Base-by-base conservation (phyloP, 2,888 invertebrate genomes). In the Ceratothoa steindachneri region DNA sequence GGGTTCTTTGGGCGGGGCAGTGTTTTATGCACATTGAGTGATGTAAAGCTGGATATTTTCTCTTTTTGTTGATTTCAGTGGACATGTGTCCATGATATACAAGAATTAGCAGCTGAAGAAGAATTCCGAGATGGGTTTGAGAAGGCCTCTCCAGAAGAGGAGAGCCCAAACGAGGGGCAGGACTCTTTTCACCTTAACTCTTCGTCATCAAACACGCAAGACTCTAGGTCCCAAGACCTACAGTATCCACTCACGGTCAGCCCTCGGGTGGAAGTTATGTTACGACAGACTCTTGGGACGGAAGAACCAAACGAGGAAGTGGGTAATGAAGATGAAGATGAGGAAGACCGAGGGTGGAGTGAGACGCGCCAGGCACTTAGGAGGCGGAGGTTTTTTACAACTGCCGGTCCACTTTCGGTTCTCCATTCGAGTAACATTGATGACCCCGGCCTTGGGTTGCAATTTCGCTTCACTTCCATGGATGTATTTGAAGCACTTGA, bases 81-180 rank as follows among this genome's bases (percentile, higher is more conserved):
- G 93, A 94, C 94, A 5, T 93, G 94, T 83, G 90, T 97, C 71
- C 96, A 97, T 85, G 95, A 96, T 83, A 93, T 97, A 80, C 94
- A 95, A 85, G 89, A 90, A 30, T 65, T 73, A 9, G 72, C 60
- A 9, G 7, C 30, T 0, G 52, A 28, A 1, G 51, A 60, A 22
- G 68, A 51, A 22, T 19, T 28, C 0, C n/a, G 9, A 27, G 55
- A 55, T 4, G 55, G 5, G 41, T 41, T 41, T 15, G 41, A 70
- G 30, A 52, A 69, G 15, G 1, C 24, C 9, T 53, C 53, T 1
- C 7, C 24, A 67, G 30, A 9, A 9, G 41, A 41, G 15, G 41
- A 41, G 41, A 41, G 15, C 41, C 7, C 15, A 9, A 41, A 41
- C 15, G 41, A 41, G 15, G 41, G 15, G 7, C 15, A 15, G 7